Conservation (phyloP, 2,888 invertebrate species). For the Rhabditoides inermis region DNA sequence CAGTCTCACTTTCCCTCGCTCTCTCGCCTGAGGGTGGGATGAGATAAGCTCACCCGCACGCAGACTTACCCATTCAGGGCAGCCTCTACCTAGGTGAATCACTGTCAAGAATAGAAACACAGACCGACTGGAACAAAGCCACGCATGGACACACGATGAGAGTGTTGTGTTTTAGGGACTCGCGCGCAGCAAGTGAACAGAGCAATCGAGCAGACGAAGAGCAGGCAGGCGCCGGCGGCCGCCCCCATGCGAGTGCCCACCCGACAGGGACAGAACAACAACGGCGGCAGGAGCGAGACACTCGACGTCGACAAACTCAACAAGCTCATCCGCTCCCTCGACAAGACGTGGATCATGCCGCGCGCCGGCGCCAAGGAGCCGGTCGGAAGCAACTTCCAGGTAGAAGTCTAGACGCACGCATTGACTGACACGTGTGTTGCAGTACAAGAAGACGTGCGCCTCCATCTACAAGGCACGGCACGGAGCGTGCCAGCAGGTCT, state of each 20-base stretch:
- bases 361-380: slow-evolving; percentile 41
- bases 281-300: slow-evolving; percentile 21
- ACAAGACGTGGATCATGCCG: slow-evolving; percentile 48
- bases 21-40: no score
- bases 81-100: no score
- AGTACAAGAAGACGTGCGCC: slow-evolving; percentile 51
- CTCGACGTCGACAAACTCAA: slow-evolving; percentile 42
- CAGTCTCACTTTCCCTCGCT: no score
- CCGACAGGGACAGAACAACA: not conserved
- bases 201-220: slow-evolving; percentile 35
- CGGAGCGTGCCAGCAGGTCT: slow-evolving; percentile 46
- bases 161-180: no score
- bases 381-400: slow-evolving; percentile 49
- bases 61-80: no score
- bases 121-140: no score
- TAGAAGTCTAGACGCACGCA: not conserved
- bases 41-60: no score
- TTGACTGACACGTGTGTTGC: slow-evolving; percentile 4
- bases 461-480: slow-evolving; percentile 48
- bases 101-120: no score
- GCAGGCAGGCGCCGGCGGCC: slow-evolving; percentile 17
- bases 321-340: slow-evolving; percentile 33
- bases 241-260: slow-evolving; percentile 17
- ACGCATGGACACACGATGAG: no score
- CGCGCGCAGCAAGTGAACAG: slow-evolving; percentile 27